Percentiles rank a stretch among this genome's conserved stretches.
These are phyloP conservation scores for Manis crassicaudata DNA, from an alignment of 2,797 vertebrate genomes.

Conservation along the genomic window DNA sequence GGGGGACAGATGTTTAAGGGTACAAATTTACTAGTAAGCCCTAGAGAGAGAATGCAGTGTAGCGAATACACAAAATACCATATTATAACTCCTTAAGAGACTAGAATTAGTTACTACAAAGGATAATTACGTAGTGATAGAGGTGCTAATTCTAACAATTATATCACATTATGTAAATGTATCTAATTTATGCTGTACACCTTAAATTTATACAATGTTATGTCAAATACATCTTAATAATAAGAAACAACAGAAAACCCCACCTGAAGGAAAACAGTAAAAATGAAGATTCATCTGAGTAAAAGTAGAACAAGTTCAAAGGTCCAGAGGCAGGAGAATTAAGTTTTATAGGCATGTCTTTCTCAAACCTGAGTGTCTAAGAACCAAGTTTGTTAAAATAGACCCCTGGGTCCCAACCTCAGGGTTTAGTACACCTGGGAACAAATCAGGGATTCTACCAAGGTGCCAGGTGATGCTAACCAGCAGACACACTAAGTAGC, in stretches of 20 bases:
- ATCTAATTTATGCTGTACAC: neutral
- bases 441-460: neutral
- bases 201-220: neutral
- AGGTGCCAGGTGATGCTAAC: neutral
- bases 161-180: neutral
- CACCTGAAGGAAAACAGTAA: neutral
- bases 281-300: neutral
- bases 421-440: neutral
- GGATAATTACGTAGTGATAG: neutral
- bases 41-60: neutral
- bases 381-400: neutral
- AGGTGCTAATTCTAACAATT: neutral
- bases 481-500: neutral
- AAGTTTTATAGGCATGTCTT: neutral
- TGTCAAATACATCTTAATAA: neutral
- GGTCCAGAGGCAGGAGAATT: neutral
- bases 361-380: neutral
- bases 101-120: neutral
- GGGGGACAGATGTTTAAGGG: neutral
- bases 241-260: neutral
- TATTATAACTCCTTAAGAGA: neutral
- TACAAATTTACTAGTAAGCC: neutral
- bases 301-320: neutral
- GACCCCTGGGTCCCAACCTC: neutral
- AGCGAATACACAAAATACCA: neutral